Base-by-base conservation (phyloP, 2,888 invertebrate species). In the Resseliella maxima region DNA sequence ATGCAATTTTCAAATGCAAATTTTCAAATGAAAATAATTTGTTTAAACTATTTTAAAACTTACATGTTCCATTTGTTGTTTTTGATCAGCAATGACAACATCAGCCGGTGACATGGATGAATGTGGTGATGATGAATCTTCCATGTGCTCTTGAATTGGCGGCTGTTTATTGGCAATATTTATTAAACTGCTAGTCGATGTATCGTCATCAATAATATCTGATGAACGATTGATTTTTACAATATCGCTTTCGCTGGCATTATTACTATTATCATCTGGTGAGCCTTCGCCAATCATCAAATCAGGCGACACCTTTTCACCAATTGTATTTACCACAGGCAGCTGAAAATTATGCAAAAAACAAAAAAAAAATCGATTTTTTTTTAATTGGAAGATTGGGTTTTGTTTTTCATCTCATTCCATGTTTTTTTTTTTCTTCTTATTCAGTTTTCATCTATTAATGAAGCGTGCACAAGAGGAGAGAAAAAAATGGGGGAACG, bases 91-190 rank as follows among this genome's bases (percentile, higher is more conserved):
- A 24, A 24, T 85, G 35, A 54, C 46, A 24, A 50, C 31, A 18
- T 41, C 41, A 36, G 50, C 38, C 31, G 59, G 86, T 36, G 86
- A 86, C 27, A 54, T 54, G 21, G 86, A 54, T 36, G 86, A 86
- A 59, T 86, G 86, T 35, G 86, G 86, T 27, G 86, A 86, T 54
- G 86, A 86, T 6, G 72, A 72, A 15, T 72, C 72, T 36, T 86
- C 86, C 31, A 54, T 54, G 15, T 86, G 86, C n/a, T 86, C 86
- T 35, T 72, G 72, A 31, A 31, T 27, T 35, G 72, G 31, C 15
- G 27, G 72, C 72, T 72, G 72, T 72, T 72, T 72, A 54, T 86
- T 86, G 12, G 54, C 31, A 36, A 86, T 86, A 86, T 86, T 54
- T 6, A 86, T 86, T 15, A 86, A 35, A 59, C 54, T 86, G 21